Evolutionary conservation across 2,888 invertebrate species (phyloP), one percentile per base, ranked within the genome.

Genomic region (Calephelis perditalis): DNA sequence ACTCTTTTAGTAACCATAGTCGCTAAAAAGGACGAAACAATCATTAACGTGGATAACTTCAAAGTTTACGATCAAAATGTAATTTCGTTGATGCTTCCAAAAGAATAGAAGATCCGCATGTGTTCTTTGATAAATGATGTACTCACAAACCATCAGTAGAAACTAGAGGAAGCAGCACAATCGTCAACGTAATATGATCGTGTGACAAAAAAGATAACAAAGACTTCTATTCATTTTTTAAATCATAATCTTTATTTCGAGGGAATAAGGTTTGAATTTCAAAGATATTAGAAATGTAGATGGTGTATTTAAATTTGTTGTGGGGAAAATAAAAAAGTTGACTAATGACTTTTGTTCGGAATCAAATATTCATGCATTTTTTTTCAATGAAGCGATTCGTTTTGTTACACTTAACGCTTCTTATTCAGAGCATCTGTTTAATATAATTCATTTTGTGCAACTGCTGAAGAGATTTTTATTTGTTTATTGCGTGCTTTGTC

Each of bases 321-420:
- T 61, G 60, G 61, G 64, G 65, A 62, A 65, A 71, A 70, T 82
- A 86, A 89, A 88, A 85, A 89, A 83, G 72, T 85, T 89, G 88
- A 90, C 88, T 89, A 90, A 90, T 89, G 90, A 88, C 85, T 86
- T 83, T 86, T 84, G 88, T 88, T 85, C 82, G 73, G 79, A 79
- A 87, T 88, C 88, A 86, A 86, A 88, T 84, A 89, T 89, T 88
- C 89, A 87, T 87, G 78, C 75, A 74, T 77, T 83, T 85, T 40
- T 85, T 84, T 86, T 82, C 70, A 72, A 68, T 69, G 68, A 72
- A 69, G 69, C 72, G 73, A 78, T 79, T 76, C 77, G 84, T 86
- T 87, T 88, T 88, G 88, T 85, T 86, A 83, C 82, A 88, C 84
- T 88, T 89, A 85, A 84, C 84, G 85, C 84, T 83, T 86, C 84